Conservation (phyloP, 2,113 vertebrate genomes). For the Pachypanchax playfairii region DNA sequence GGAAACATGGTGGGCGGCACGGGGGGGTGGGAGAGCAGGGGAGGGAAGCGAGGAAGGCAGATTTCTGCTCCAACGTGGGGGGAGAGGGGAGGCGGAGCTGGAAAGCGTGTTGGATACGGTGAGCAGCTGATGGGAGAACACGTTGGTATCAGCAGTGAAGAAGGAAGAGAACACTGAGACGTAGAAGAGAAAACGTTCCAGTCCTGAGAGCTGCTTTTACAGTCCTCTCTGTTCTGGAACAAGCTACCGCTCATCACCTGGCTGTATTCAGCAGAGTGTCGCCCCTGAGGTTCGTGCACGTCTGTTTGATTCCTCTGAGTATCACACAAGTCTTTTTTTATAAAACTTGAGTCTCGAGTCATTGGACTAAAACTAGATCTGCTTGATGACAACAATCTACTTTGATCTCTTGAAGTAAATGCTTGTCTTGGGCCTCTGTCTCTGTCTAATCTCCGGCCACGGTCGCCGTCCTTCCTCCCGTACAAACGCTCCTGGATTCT, state of each 20-base stretch:
- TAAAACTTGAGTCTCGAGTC: slow-evolving; percentile 1
- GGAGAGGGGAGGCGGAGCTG: neutral
- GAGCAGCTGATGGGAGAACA: slow-evolving; percentile 29
- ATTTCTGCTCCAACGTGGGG: slow-evolving; percentile 4
- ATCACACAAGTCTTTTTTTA: slow-evolving; percentile 17
- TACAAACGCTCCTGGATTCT: slow-evolving; percentile 72
- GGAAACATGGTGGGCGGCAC: slow-evolving; percentile 35
- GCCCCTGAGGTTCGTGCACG: neutral
- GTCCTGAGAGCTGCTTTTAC: slow-evolving; percentile 7
- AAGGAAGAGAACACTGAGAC: neutral
- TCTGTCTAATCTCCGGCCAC: neutral
- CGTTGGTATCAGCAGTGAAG: neutral
- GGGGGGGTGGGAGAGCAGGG: slow-evolving; percentile 2
- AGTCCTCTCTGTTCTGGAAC: neutral
- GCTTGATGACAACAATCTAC: slow-evolving; percentile 47
- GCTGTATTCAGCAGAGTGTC: neutral
- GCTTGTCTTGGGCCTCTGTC: slow-evolving; percentile 14
- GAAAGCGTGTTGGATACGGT: slow-evolving; percentile 13
- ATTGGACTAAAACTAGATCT: slow-evolving; percentile 41
- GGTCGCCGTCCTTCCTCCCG: slow-evolving; percentile 55
- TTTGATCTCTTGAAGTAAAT: slow-evolving; percentile 16
- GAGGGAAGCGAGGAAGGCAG: slow-evolving; percentile 28
- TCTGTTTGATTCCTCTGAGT: slow-evolving; percentile 8
- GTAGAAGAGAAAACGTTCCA: neutral
- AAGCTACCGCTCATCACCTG: neutral